Evolutionary conservation across 2,888 invertebrate genomes (phyloP), one percentile per base, ranked within the genome.

Genomic region (Eupithecia tripunctaria): DNA sequence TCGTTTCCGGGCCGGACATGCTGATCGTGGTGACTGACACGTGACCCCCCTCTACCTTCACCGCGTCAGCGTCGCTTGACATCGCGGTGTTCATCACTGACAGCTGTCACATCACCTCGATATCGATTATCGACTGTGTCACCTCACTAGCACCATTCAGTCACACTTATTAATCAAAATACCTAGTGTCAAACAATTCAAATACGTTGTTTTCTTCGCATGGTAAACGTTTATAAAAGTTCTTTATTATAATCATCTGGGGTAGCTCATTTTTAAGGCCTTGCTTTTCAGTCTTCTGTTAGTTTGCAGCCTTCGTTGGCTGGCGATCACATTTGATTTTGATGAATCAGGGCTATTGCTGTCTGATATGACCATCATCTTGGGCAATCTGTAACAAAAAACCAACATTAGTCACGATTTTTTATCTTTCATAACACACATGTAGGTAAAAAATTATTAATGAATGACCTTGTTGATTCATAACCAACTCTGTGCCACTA

Each of bases 11-110:
- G 71, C 95, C 95, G 63, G 95, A 94, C 89, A 96, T 96, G 88
- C 97, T 97, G 92, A 97, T 97, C 81, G 97, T 97, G 80, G 97
- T 97, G 85, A 97, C 97, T 75, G 97, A 97, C 73, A 97, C 96
- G 94, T 97, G 86, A 84, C 92, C 91, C 80, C 94, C 90, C 88
- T 94, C 95, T 82, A 93, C 91, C 86, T 92, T 93, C 78, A 94
- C 91, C 78, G 94, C 84, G 77, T 94, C 94, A 68, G 91, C 91
- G 78, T 94, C 95, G 81, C 88, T 91, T 83, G 91, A 88, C 88
- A 93, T 94, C 82, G 86, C 88, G 82, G 82, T 81, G 79, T 82
- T 89, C 86, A 87, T 88, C 85, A 83, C 70, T 85, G 83, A 76
- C 76, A 72, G 67, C 69, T 72, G 64, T 75, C 80, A 81, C 84